A percentile compares a stretch with the other conserved stretches of the same genome.
These are phyloP conservation scores for Platygyra sinensis DNA, from an alignment of 64 coral and sea anemone genomes.

Conservation along the genomic window DNA sequence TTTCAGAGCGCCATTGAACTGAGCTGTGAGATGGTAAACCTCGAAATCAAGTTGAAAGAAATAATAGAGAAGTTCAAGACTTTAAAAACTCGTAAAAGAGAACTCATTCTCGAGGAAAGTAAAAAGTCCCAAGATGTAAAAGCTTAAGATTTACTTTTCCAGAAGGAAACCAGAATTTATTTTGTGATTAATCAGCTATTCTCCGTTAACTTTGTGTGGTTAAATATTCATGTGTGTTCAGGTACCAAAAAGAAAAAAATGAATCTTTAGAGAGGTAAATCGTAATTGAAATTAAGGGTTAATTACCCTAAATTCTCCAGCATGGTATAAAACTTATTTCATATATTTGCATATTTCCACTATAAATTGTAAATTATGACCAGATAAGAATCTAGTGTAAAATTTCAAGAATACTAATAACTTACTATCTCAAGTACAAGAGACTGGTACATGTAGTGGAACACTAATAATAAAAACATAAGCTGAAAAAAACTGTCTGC, in stretches of 20 bases:
- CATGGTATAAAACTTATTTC: no score
- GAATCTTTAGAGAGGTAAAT: background rate
- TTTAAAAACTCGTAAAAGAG: slow-evolving; percentile 12
- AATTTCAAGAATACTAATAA: no score
- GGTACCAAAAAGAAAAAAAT: background rate
- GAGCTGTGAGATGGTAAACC: slow-evolving; percentile 71
- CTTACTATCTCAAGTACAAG: no score
- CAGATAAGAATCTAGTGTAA: no score
- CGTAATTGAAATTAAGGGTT: background rate
- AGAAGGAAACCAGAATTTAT: background rate
- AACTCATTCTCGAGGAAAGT: background rate
- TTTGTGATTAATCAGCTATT: background rate
- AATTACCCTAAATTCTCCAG: no score
- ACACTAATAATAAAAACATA: no score
- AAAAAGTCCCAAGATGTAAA: background rate
- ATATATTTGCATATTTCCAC: no score
- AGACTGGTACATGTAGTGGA: no score
- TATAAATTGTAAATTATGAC: no score
- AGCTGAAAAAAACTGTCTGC: no score
- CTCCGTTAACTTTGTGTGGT: background rate
- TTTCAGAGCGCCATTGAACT: slow-evolving; percentile 76
- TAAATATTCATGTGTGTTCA: slow-evolving; percentile 38
- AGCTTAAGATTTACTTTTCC: background rate
- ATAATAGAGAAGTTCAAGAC: slow-evolving; percentile 51
- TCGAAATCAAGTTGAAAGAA: slow-evolving; percentile 63